Base-by-base conservation (phyloP, 2,888 invertebrate species). In the Folsomia candida region DNA sequence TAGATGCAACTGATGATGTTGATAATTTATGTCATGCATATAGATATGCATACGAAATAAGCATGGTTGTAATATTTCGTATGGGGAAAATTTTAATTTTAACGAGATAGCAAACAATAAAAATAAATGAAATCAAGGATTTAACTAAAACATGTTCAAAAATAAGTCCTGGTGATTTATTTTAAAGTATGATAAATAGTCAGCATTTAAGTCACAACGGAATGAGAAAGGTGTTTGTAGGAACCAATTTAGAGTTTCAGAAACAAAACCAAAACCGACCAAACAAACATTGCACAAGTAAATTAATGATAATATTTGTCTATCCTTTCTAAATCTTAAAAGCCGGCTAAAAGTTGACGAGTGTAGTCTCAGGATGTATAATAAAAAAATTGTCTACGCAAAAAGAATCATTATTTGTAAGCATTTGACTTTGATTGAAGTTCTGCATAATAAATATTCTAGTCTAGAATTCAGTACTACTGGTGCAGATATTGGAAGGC, bases 151-250 rank as follows among this genome's bases (percentile, higher is more conserved):
- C 22, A 54, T 6, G 54, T 14, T 54, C 54, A 54, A 54, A 54
- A 54, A 54, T 54, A 54, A 54, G 6, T 54, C 54, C 54, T 54
- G n/a, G 22, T 14, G 54, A 54, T 54, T 54, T 54, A 54, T 54
- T 54, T 22, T 54, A 37, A 37, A 37, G 14, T 37, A 22, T 20
- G n/a, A 6, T 54, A 54, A 54, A 20, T 4, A 20, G 6, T 14
- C 6, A 54, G n/a, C 54, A 54, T 29, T 64, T 22, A 37, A 64
- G 63, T 64, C 63, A 47, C 63, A 64, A 64, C 63, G 63, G 63
- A 64, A 64, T 64, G 63, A 64, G 37, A 25, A 51, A 64, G 63
- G 63, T 64, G 22, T n/a, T 64, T 64, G 51, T 64, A 64, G 63
- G 63, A 64, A 64, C 63, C 37, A 51, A 64, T 24, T 24, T 14